Percentiles rank a stretch among this genome's conserved stretches.
These are phyloP conservation scores for Plusia festucae DNA, from an alignment of 2,888 invertebrate species.

Conservation along the genomic window DNA sequence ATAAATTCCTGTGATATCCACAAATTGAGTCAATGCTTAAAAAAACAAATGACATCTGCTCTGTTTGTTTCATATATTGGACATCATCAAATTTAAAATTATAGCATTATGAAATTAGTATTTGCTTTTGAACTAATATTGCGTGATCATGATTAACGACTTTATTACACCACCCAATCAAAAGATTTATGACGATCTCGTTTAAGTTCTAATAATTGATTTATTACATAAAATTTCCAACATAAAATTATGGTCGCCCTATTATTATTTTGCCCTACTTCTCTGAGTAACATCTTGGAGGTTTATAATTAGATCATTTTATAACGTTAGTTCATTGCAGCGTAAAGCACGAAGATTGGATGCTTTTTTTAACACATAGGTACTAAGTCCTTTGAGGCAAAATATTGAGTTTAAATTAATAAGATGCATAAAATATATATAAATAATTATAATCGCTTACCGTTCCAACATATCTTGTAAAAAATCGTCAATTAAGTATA, in stretches of 20 bases:
- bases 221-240: not conserved
- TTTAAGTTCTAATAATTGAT: not conserved
- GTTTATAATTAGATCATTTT: slow-evolving; percentile 21
- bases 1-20: not conserved
- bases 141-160: not conserved
- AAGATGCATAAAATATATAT: too few relatives aligned
- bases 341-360: not conserved
- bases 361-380: not conserved
- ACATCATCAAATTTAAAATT: not conserved
- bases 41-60: not conserved
- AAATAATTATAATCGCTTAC: too few relatives aligned
- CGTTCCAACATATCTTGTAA: too few relatives aligned
- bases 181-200: not conserved
- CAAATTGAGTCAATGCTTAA: not conserved
- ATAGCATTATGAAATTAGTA: not conserved
- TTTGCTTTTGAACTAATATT: not conserved
- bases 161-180: not conserved
- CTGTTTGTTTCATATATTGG: too few relatives aligned
- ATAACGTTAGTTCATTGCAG: slow-evolving; percentile 23
- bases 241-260: not conserved
- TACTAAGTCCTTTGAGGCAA: not conserved
- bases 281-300: slow-evolving; percentile 22
- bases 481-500: too few relatives aligned
- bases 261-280: slow-evolving; percentile 20
- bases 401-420: too few relatives aligned